phyloP scores from a whole-genome alignment of 2,797 vertebrate genomes.

The Sebastes wilsoni region DNA sequence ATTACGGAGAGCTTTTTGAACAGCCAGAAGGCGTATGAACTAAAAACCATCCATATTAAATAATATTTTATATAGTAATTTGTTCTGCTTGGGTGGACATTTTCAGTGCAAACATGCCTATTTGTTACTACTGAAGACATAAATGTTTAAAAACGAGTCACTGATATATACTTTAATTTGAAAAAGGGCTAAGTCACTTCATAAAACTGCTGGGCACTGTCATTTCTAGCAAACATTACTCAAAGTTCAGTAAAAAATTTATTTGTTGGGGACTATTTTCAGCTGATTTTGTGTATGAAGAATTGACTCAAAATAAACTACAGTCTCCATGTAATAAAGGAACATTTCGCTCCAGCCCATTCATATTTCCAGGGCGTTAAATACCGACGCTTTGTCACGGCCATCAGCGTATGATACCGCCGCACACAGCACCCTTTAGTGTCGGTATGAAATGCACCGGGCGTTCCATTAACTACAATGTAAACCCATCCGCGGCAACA shows the following conservation, averaged over 20 bases:
- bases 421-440: too few species aligned
- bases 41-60: slow-evolving; percentile 24
- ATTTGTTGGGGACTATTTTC: not conserved
- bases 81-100: not conserved
- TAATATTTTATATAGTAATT: slow-evolving; percentile 4
- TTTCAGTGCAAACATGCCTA: not conserved
- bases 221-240: not conserved
- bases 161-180: not conserved
- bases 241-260: not conserved
- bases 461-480: too few species aligned
- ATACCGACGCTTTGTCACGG: too few species aligned
- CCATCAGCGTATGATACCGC: too few species aligned
- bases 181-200: not conserved
- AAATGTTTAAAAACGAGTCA: not conserved
- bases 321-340: not conserved
- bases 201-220: not conserved
- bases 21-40: slow-evolving; percentile 30
- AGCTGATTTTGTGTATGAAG: not conserved
- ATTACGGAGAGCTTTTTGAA: slow-evolving; percentile 48
- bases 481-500: too few species aligned
- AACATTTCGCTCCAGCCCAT: not conserved
- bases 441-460: too few species aligned
- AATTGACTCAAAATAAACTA: not conserved
- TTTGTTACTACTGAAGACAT: not conserved
- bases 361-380: too few species aligned